Evolutionary conservation across 2,888 invertebrate genomes (phyloP), one percentile per base, ranked within the genome.

Genomic region (Brenthis daphne): DNA sequence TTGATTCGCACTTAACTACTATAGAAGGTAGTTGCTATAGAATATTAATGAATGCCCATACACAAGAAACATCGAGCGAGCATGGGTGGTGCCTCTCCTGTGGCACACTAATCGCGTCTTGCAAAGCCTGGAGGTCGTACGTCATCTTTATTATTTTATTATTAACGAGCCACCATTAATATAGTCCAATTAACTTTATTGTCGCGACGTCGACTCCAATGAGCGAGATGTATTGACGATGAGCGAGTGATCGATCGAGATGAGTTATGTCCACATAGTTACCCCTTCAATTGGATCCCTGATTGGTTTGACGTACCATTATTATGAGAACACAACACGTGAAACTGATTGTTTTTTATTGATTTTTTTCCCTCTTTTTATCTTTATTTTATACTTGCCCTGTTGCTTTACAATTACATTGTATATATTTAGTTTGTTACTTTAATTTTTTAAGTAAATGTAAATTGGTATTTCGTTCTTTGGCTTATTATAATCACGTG

Each of bases 281-380:
- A 90, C 89, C 90, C 89, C 86, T 89, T 88, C 92, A 92, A 92
- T 92, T 92, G 92, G 85, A 81, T 85, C 84, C 86, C 85, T 90
- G 90, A 92, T 92, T 91, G 92, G 86, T 86, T 88, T 85, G 90
- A 91, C 88, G 87, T 88, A 82, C 85, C 84, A 86, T 86, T 88
- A 87, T 87, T 85, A 85, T 85, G 80, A 82, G 81, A 81, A 81
- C 84, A 77, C 77, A 79, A 85, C 86, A 86, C 87, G 89, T 90
- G 89, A 84, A 83, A 80, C 85, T 87, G 86, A 90, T 89, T 89
- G 48, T 60, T 50, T 24, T 24, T 24, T 8, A 14, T 48, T n/a
- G 37, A 43, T 43, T 43, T 43, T 43, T 43, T 29, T 0, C 29
- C 29, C 37, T 11, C 11, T 37, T 37, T 43, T 43, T 43, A 43